Base-by-base conservation (phyloP, 1,140 invertebrate species). In the Ridgeia piscesae region DNA sequence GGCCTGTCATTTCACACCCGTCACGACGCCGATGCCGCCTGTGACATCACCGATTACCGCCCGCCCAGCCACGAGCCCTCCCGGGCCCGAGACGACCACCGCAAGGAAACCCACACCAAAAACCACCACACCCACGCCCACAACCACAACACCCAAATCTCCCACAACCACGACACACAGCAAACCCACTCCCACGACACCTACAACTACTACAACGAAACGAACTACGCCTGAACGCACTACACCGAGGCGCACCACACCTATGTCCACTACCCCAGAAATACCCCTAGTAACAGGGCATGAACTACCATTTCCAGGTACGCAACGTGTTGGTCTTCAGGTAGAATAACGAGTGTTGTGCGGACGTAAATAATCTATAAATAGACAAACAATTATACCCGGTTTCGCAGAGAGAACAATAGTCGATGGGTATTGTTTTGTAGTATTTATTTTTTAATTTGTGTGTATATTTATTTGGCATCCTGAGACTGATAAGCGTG, bases 41-140 rank as follows among this genome's bases (percentile, higher is more conserved):
- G 35, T 42, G 89, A 42, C 89, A 27, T 90, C 35, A 90, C 89
- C 89, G 89, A 8, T n/a, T 17, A 90, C 89, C 35, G n/a, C 89
- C 14, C 14, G 4, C 89, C n/a, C 89, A 6, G 14, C 89, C 42
- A 42, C 42, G 11, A 42, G 42, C 11, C 42, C 42, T 11, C 42
- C 42, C 42, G 42, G 42, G 42, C n/a, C n/a, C n/a, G n/a, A n/a
- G n/a, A n/a, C n/a, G n/a, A n/a, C n/a, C n/a, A n/a, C n/a, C n/a
- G n/a, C n/a, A n/a, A n/a, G n/a, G n/a, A n/a, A n/a, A 89, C n/a
- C 89, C 4, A 4, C 89, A 33, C 4, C 89, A 89, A 89, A 33
- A 33, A 89, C 89, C 14, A 33, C 89, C 14, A 89, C 89, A 89
- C n/a, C 89, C 14, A 89, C 4, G n/a, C 89, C 89, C n/a, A 89